Base-by-base conservation (phyloP, 1,140 invertebrate species). In the Microplitis demolitor region DNA sequence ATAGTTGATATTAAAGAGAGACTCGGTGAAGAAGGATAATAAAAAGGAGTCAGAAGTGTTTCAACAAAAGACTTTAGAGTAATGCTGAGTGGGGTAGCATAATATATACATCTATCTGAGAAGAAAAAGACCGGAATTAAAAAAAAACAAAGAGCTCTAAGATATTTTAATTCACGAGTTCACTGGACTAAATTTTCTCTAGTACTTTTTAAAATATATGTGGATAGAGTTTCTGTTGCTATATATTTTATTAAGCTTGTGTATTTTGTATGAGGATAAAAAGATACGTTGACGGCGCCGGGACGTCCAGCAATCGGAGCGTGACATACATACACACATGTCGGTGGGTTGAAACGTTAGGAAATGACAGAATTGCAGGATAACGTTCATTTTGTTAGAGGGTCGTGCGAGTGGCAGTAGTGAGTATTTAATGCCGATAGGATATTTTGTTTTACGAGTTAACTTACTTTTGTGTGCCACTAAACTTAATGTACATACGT, bases 271-370 rank as follows among this genome's bases (percentile, higher is more conserved):
- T 6, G 11, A 16, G 24, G 2, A 60, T n/a, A 3, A 54, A 63
- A 63, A 45, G 24, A 63, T 37, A 39, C 53, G 61, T 24, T 56
- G 61, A 71, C 45, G 69, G 61, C 61, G 61, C 62, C 51, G 45
- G 4, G 34, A 54, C 50, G 69, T 66, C 69, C 61, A 34, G 50
- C 45, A 11, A 63, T 64, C 33, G 4, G 16, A 35, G 14, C 66
- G 33, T 45, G 11, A 45, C 39, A 45, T 45, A 45, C 39, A 45
- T 45, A 11, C 39, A 45, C 39, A 45, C 39, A 45, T 45, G 39
- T 35, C 33, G 45, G 16, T 6, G 50, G 60, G n/a, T 5, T 31
- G 16, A 70, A 31, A 63, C n/a, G 11, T 63, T n/a, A 61, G 16
- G 4, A 60, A 60, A 69, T 58, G 6, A 45, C 16, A 39, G 33